These are phyloP conservation scores for Blennius ocellaris DNA, from an alignment of 2,113 vertebrate genomes.

Conservation along the genomic window DNA sequence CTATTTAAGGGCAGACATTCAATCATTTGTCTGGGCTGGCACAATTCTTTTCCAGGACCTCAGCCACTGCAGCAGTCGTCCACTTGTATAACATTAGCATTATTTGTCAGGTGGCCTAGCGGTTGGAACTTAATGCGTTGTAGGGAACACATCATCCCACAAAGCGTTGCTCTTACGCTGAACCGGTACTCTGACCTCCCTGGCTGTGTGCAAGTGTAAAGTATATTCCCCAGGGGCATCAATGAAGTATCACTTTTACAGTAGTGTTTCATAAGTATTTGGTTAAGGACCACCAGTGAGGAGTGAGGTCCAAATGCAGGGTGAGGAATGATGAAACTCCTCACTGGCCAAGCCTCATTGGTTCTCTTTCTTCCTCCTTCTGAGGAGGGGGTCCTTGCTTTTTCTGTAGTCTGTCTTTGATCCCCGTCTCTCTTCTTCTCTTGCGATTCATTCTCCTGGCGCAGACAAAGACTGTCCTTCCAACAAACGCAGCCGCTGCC, in stretches of 20 bases:
- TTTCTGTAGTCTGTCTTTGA: slow-evolving; percentile 70
- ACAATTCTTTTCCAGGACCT: neutral
- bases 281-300: slow-evolving; percentile 52
- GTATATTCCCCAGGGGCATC: slow-evolving; percentile 53
- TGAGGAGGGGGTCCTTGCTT: slow-evolving; percentile 68
- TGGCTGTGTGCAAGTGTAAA: slow-evolving; percentile 29
- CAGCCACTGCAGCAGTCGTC: slow-evolving; percentile 13
- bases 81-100: slow-evolving; percentile 13
- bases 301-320: slow-evolving; percentile 29
- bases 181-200: slow-evolving; percentile 37
- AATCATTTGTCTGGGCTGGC: slow-evolving; percentile 19
- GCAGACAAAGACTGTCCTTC: slow-evolving; percentile 72
- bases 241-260: slow-evolving; percentile 61
- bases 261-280: slow-evolving; percentile 53
- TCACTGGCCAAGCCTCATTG: slow-evolving; percentile 53
- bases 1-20: slow-evolving; percentile 32
- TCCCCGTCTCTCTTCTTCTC: slow-evolving; percentile 66
- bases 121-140: slow-evolving; percentile 13
- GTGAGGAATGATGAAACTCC: slow-evolving; percentile 56
- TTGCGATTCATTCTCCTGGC: slow-evolving; percentile 69
- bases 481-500: slow-evolving; percentile 79
- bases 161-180: slow-evolving; percentile 41
- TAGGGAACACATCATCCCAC: slow-evolving; percentile 1
- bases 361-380: slow-evolving; percentile 63
- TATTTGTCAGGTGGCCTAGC: slow-evolving; percentile 27